Evolutionary conservation across 2,888 invertebrate genomes (phyloP).

Genomic region (Aquatica leii): DNA sequence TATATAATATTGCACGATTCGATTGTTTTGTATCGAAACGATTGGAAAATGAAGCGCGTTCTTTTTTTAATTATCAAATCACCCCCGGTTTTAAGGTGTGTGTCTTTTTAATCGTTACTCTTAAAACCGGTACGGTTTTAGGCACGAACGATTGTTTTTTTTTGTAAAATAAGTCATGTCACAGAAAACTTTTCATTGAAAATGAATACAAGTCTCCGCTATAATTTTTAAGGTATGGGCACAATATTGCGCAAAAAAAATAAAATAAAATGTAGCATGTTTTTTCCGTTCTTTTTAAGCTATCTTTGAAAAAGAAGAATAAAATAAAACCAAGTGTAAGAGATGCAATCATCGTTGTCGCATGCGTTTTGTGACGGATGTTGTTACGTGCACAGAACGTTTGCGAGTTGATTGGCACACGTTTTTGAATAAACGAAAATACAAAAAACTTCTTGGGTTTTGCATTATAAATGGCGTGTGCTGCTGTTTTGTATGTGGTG

Average conservation of each 20-base stretch:
- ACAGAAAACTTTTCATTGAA: slow-evolving; percentile 45
- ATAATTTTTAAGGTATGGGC: slow-evolving; percentile 40
- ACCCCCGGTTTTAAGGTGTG: slow-evolving; percentile 41
- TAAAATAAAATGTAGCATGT: slow-evolving; percentile 36
- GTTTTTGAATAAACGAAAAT: slow-evolving; percentile 24
- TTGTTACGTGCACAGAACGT: slow-evolving; percentile 24
- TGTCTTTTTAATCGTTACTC: slow-evolving; percentile 23
- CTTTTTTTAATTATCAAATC: slow-evolving; percentile 40
- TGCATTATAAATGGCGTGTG: slow-evolving; percentile 30
- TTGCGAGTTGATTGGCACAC: slow-evolving; percentile 32
- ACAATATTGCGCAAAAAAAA: slow-evolving; percentile 40
- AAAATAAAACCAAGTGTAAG: too few relatives aligned
- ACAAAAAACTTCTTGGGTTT: slow-evolving; percentile 16
- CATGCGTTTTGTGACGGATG: slow-evolving; percentile 26
- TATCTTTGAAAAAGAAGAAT: slow-evolving; percentile 10
- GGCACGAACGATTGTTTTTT: slow-evolving; percentile 51
- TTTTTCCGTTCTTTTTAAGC: slow-evolving; percentile 26
- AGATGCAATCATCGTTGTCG: slow-evolving; percentile 26
- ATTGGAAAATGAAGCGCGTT: slow-evolving; percentile 27
- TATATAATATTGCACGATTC: slow-evolving; percentile 37
- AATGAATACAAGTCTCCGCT: slow-evolving; percentile 37
- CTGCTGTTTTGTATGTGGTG: slow-evolving; percentile 36
- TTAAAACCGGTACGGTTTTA: slow-evolving; percentile 41
- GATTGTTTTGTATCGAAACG: slow-evolving; percentile 36
- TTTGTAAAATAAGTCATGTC: slow-evolving; percentile 50